Base-by-base conservation (phyloP, 2,113 vertebrate genomes). In the Abramis brama region DNA sequence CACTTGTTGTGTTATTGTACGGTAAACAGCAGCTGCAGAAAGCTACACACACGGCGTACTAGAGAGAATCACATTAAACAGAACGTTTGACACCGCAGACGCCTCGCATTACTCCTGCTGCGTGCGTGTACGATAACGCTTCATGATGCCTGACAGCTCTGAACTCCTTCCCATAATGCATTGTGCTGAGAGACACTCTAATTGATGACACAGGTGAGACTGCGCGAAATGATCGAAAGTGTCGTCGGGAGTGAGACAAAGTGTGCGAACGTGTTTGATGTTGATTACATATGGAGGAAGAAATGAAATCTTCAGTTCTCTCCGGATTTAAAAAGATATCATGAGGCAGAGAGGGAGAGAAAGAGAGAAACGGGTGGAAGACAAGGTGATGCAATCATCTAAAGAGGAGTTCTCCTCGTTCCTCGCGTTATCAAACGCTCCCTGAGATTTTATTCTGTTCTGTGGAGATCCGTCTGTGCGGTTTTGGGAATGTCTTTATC, bases 401-500 rank as follows among this genome's bases (percentile, higher is more conserved):
- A 84, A 88, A 88, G 82, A 86, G 17, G 62, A 21, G 47, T 47
- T 50, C 76, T 59, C 59, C 36, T 52, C 47, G 43, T 80, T 59
- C 21, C 74, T 74, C 62, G 59, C 33, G 10, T 71, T 79, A 68
- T 88, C 89, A 86, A 87, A 94, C 90, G 89, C 89, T 86, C 86
- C 71, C 66, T 52, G 66, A n/a, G 60, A 36, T 66, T 30, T 50
- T 83, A 50, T 85, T 87, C 47, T 59, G 45, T 82, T 78, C 50
- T 59, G 64, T 9, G 47, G 75, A 79, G 76, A 84, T 47, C 15
- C 86, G n/a, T 85, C 77, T 36, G 77, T 71, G 50, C 62, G 33
- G 21, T 55, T 59, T 43, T 60, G 57, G 36, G 50, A 76, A 70
- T 62, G 62, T 62, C 68, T 86, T 82, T 33, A n/a, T 86, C 70